phyloP scores from a whole-genome alignment of 1,140 invertebrate genomes.

The Choristoneura fumiferana region DNA sequence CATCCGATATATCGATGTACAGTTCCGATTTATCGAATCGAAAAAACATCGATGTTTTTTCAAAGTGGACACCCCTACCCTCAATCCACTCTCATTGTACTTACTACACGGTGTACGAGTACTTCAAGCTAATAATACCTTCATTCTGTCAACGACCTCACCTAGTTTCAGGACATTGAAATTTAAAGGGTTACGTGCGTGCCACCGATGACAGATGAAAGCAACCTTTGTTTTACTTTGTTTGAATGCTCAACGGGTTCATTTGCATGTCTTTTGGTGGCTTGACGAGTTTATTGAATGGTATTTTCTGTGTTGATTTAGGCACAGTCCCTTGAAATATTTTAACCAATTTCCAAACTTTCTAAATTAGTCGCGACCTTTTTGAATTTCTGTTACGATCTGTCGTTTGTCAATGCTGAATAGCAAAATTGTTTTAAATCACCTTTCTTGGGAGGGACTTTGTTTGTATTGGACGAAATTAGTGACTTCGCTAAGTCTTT shows the following conservation, averaged over 20 bases:
- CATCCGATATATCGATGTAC: too few relatives aligned
- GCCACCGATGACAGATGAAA: slow-evolving; percentile 16
- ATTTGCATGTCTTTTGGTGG: slow-evolving; percentile 15
- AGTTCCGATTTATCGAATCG: too few relatives aligned
- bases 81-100: too few relatives aligned
- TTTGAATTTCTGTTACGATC: not conserved
- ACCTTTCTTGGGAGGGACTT: not conserved
- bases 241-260: slow-evolving; percentile 1
- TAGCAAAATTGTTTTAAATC: not conserved
- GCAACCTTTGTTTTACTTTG: slow-evolving; percentile 13
- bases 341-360: slow-evolving; percentile 2
- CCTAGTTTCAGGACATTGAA: slow-evolving; percentile 16
- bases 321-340: not conserved
- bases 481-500: not conserved
- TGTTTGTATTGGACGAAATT: not conserved
- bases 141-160: not conserved
- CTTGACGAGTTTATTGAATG: slow-evolving; percentile 11
- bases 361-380: not conserved
- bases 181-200: slow-evolving; percentile 1
- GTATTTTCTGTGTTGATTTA: not conserved
- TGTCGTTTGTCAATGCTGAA: slow-evolving; percentile 1
- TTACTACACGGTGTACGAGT: too few relatives aligned
- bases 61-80: too few relatives aligned
- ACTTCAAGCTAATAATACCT: slow-evolving; percentile 13
- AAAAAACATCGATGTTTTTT: too few relatives aligned